Base-by-base conservation (phyloP, 1,140 invertebrate species). In the Potamilus streckersoni region DNA sequence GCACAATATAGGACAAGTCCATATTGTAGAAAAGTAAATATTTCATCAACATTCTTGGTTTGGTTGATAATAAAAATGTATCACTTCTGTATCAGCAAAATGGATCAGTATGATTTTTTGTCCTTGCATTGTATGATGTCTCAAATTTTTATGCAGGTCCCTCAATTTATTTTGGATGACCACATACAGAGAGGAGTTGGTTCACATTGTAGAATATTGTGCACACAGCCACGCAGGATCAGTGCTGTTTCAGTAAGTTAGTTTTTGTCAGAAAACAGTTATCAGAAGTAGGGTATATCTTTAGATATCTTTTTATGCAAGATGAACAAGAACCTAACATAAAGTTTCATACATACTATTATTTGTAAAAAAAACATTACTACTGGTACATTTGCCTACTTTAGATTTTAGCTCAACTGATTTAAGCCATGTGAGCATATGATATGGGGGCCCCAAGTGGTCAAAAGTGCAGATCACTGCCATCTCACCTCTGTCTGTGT, bases 151-250 rank as follows among this genome's bases (percentile, higher is more conserved):
- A 74, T 68, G 20, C 64, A 89, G 87, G 85, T 98, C 27, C 95
- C 96, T 1, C 97, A 98, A 88, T 98, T 95, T 85, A 94, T 98
- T 79, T 86, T 98, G 23, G 96, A 98, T 87, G 91, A 95, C 81
- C 96, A 92, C 82, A 93, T 97, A 61, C 74, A 88, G 58, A 88
- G 91, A 14, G 91, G 91, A 1, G 91, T 91, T 71, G 97, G 94
- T 2, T 96, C 95, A 1, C 84, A 92, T 64, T 95, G 95, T 79
- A 93, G 92, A 83, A 94, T 98, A 80, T 87, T 97, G 65, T 97
- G 97, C 80, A 97, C 96, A 0, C 96, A 98, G 87, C 97, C 97
- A 0, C 92, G 97, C 74, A 92, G 97, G 75, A 97, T 98, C 73
- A 95, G 95, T 74, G 96, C 97, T 2, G 96, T 97, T 67, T 94